Conservation (phyloP, 2,888 invertebrate species). For the Xestia ashworthii region DNA sequence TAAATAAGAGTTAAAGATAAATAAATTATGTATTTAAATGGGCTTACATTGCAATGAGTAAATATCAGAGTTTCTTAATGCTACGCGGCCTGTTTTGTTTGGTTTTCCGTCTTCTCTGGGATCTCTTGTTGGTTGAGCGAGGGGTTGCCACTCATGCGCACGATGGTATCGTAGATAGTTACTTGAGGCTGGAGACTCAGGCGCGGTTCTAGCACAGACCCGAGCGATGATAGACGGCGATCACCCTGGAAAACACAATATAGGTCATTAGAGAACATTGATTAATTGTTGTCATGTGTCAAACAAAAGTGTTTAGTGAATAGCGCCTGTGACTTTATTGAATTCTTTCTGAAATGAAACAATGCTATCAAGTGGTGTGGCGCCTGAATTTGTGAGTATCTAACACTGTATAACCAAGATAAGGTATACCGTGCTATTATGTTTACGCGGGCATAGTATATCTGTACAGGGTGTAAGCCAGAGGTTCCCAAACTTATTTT, state of each 20-base stretch:
- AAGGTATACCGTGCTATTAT: conserved; percentile 26
- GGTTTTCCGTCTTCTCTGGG: conserved; percentile 23
- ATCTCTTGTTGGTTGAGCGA: conserved; percentile 14
- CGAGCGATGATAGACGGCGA: conserved; percentile 60
- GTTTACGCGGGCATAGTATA: conserved; percentile 16
- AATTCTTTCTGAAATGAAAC: background rate
- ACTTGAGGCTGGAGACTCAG: conserved; percentile 75
- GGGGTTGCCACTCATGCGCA: conserved; percentile 66
- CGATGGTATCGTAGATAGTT: conserved; percentile 69
- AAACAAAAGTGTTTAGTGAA: background rate
- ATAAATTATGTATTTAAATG: conserved; percentile 17
- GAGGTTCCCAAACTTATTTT: too few relatives aligned
- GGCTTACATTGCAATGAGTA: conserved; percentile 18
- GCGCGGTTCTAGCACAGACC: conserved; percentile 62
- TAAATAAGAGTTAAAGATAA: background rate
- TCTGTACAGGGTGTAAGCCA: too few relatives aligned
- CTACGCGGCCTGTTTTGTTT: conserved; percentile 1
- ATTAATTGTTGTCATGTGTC: background rate
- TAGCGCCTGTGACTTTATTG: background rate
- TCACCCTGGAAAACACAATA: conserved; percentile 53
- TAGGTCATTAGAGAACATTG: background rate
- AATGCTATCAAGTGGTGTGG: background rate
- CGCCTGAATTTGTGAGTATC: background rate
- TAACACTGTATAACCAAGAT: background rate
- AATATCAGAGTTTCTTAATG: background rate